Percentiles rank a stretch among this genome's conserved stretches.
These are phyloP conservation scores for Synanthedon myopaeformis DNA, from an alignment of 2,888 invertebrate species.

Conservation along the genomic window DNA sequence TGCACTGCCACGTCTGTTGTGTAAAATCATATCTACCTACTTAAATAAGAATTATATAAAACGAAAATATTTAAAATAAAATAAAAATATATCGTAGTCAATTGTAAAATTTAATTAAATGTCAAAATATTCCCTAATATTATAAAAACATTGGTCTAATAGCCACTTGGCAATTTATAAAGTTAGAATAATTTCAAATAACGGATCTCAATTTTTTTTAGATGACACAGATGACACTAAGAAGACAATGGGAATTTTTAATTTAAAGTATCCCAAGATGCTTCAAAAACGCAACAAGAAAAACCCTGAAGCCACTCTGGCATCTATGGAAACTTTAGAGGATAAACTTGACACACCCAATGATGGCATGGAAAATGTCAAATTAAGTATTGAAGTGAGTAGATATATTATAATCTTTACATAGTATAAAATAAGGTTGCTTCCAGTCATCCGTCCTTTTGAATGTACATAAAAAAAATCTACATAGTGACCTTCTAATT, in stretches of 20 bases:
- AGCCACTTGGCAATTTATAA: not conserved
- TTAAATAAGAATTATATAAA: no score
- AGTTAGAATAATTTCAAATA: not conserved
- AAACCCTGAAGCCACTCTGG: conserved; percentile 77
- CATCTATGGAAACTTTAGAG: conserved; percentile 85
- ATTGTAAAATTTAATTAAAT: no score
- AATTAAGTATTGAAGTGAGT: conserved; percentile 70
- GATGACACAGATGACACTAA: conserved; percentile 4
- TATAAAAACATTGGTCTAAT: not conserved
- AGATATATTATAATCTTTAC: not conserved
- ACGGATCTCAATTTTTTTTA: not conserved
- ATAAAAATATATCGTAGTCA: no score
- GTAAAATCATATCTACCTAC: no score
- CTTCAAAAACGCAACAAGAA: conserved; percentile 69
- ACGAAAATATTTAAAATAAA: no score
- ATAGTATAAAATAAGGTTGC: no score
- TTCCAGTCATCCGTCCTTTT: no score
- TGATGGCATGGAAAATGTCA: conserved; percentile 81
- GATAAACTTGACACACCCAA: conserved; percentile 78
- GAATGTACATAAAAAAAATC: no score
- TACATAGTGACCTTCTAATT: not conserved
- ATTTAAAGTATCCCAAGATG: conserved; percentile 58
- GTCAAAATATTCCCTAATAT: no score
- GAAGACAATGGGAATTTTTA: conserved; percentile 22
- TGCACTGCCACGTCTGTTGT: no score